Conservation (phyloP, 2,113 vertebrate genomes). For the Festucalex cinctus region DNA sequence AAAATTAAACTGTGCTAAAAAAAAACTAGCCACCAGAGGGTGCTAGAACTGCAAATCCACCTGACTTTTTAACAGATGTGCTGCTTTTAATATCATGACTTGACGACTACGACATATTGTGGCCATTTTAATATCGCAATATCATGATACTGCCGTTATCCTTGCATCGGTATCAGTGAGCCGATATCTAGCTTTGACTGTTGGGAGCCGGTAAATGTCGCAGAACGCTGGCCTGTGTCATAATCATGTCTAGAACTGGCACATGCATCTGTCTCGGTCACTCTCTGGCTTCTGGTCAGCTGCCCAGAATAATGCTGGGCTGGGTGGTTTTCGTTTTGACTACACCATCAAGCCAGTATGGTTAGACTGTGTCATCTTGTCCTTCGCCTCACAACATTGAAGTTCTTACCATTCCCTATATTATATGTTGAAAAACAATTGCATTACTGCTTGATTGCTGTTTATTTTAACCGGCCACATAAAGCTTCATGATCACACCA, state of each 20-base stretch:
- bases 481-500: background rate
- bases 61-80: too few relatives aligned
- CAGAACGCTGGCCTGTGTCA: conserved; percentile 68
- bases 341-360: conserved; percentile 50
- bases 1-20: too few relatives aligned
- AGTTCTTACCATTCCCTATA: conserved; percentile 31
- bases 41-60: too few relatives aligned
- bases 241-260: conserved; percentile 78
- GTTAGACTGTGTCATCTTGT: conserved; percentile 47
- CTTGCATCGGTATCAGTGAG: conserved; percentile 38
- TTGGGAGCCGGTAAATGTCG: conserved; percentile 30
- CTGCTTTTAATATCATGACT: too few relatives aligned
- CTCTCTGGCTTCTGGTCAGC: conserved; percentile 75
- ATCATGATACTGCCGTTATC: too few relatives aligned
- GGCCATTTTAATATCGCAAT: too few relatives aligned
- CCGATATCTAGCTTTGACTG: conserved; percentile 63
- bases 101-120: too few relatives aligned
- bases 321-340: conserved; percentile 68
- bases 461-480: background rate
- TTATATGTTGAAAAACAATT: conserved; percentile 34
- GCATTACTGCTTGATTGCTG: background rate
- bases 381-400: conserved; percentile 48
- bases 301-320: conserved; percentile 78
- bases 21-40: too few relatives aligned
- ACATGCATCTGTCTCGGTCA: conserved; percentile 78